Percentiles rank a stretch among this genome's conserved stretches.
Conservation (phyloP, 2,113 vertebrate species). For the Protobothrops mucrosquamatus region DNA sequence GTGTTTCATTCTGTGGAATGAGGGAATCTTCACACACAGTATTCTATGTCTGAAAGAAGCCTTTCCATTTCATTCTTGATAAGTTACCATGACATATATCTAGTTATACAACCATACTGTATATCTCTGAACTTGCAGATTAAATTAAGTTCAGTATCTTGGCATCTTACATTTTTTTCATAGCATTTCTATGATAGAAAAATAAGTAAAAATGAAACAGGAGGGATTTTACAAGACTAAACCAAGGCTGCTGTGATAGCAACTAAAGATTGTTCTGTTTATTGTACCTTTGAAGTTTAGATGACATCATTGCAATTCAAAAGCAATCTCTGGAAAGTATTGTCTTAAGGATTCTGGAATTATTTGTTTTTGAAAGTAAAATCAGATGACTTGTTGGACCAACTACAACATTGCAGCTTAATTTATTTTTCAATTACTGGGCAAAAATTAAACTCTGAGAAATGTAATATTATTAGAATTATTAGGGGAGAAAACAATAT, state of each 20-base stretch:
- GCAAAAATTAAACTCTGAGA: constrained; percentile 65
- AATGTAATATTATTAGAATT: constrained; percentile 59
- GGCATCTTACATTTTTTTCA: background rate
- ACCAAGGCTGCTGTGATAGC: background rate
- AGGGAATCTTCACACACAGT: constrained; percentile 10
- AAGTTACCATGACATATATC: background rate
- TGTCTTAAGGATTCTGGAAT: constrained; percentile 58
- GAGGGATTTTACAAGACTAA: constrained; percentile 16
- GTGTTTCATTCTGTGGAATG: background rate
- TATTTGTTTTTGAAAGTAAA: constrained; percentile 57
- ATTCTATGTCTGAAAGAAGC: constrained; percentile 5
- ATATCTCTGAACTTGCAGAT: background rate
- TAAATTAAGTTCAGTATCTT: constrained; percentile 9
- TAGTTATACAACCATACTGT: background rate
- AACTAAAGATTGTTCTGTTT: constrained; percentile 17
- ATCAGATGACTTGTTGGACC: constrained; percentile 47
- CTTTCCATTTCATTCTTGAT: background rate
- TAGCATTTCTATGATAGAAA: background rate
- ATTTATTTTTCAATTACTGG: constrained; percentile 58
- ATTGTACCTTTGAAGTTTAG: constrained; percentile 31
- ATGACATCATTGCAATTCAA: constrained; percentile 61
- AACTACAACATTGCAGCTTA: constrained; percentile 45
- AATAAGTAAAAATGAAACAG: background rate
- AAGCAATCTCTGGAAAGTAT: constrained; percentile 62
- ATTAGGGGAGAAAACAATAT: constrained; percentile 55